These are phyloP conservation scores for Rosalia funebris DNA, from an alignment of 2,888 invertebrate species.

Conservation along the genomic window DNA sequence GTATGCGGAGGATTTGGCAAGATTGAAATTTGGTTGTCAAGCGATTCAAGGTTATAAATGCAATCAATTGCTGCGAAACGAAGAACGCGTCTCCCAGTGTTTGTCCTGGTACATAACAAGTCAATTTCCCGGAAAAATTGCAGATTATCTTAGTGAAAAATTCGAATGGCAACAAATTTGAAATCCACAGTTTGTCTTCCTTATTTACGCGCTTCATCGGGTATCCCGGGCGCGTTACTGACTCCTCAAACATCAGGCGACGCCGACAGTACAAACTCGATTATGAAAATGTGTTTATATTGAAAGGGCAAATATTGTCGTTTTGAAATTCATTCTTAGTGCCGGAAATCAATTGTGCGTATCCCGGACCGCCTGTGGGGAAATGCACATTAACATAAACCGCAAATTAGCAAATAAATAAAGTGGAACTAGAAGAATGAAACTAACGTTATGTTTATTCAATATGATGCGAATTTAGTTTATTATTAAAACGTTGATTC, in stretches of 20 bases:
- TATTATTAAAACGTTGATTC: no score
- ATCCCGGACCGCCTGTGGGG: no score
- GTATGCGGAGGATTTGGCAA: conserved; percentile 37
- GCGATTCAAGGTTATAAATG: conserved; percentile 55
- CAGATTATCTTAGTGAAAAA: conserved; percentile 57
- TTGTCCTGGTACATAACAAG: conserved; percentile 55
- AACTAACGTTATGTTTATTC: background rate
- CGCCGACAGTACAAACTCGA: conserved; percentile 13
- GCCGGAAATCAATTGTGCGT: no score
- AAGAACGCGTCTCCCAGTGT: conserved; percentile 48
- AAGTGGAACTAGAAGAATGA: no score
- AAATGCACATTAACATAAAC: no score
- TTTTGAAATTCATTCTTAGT: background rate
- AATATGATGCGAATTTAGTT: background rate
- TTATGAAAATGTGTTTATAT: conserved; percentile 20
- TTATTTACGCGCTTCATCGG: conserved; percentile 50
- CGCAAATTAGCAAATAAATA: no score
- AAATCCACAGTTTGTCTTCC: conserved; percentile 57
- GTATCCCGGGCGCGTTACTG: conserved; percentile 24
- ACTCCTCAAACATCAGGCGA: conserved; percentile 4
- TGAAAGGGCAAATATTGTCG: conserved; percentile 8
- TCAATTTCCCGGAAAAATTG: conserved; percentile 58
- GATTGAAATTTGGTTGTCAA: conserved; percentile 55
- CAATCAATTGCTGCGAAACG: conserved; percentile 56
- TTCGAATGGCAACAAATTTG: conserved; percentile 57